Base-by-base conservation (phyloP, 37 sponge, comb jelly and placozoan genomes). In the Bolinopsis microptera region DNA sequence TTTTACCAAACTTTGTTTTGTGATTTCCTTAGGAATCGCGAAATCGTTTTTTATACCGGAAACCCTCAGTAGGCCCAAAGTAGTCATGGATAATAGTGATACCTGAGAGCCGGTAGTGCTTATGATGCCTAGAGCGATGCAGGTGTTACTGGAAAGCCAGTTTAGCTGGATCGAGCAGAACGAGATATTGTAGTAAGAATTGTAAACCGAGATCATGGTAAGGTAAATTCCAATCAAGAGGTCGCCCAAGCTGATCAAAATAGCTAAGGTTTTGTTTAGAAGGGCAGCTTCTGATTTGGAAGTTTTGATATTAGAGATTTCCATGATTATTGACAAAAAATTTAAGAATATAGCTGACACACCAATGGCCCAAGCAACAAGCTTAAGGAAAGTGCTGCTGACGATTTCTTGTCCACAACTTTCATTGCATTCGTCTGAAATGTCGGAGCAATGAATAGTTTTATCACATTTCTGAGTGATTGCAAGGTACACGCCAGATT, bases 351-450 rank as follows among this genome's bases (percentile, higher is more conserved):
- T 31, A 33, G 83, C 35, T 35, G 24, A 21, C 13, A 35, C 35
- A 3, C 83, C 83, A 9, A 82, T 32, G 13, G 23, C 37, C 35
- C 83, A 32, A 31, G 37, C 83, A 23, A 35, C 22, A 2, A 82
- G 36, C 23, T 82, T 35, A 21, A 82, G 38, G 24, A 23, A 18
- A 3, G 38, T 82, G 32, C 83, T 35, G 23, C 24, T 35, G 38
- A 82, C 35, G 31, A 82, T 32, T 32, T 35, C 5, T 35, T 23
- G 3, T 30, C 38, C 38, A 35, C 83, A 82, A 21, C 5, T 31
- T 31, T 32, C 83, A 82, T 82, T 82, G 38, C 83, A 82, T 23
- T 82, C 83, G 83, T 82, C 83, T 5, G 83, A 82, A 1, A 32
- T 32, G 30, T 82, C 83, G 1, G 35, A 31, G 38, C 83, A 82